Evolutionary conservation across 37 sponge, comb jelly and placozoan species (phyloP).

Genomic region (Chondrosia reniformis): DNA sequence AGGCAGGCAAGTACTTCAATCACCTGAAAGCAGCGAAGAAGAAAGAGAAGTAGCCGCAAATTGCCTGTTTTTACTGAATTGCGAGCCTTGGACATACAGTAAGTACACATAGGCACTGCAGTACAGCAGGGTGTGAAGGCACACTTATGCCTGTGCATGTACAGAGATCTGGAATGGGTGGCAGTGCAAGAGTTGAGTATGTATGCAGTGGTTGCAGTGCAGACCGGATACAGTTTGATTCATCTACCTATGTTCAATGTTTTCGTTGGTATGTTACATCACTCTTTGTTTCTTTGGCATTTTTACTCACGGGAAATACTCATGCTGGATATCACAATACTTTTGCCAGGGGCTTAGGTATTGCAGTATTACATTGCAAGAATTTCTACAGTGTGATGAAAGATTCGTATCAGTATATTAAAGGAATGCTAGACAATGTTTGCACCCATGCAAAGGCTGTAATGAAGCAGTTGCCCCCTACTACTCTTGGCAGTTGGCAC

Average conservation of each 20-base stretch:
- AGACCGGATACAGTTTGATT: neutral
- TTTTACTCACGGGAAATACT: slow-evolving; percentile 19
- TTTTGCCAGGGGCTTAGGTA: slow-evolving; percentile 19
- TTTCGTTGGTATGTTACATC: neutral
- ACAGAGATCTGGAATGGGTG: slow-evolving; percentile 26
- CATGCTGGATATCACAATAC: slow-evolving; percentile 18
- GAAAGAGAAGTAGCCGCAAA: neutral
- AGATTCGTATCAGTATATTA: slow-evolving; percentile 1
- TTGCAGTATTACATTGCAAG: neutral
- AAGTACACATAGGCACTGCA: slow-evolving; percentile 8
- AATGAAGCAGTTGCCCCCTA: slow-evolving; percentile 8
- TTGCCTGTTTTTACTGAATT: neutral
- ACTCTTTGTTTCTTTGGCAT: slow-evolving; percentile 23
- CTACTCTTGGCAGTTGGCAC: slow-evolving; percentile 36
- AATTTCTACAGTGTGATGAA: neutral
- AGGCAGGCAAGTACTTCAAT: neutral
- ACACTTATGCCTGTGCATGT: slow-evolving; percentile 1
- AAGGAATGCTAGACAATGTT: slow-evolving; percentile 25
- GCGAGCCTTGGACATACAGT: neutral
- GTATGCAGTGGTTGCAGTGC: slow-evolving; percentile 29
- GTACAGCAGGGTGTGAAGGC: slow-evolving; percentile 22
- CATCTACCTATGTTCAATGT: neutral
- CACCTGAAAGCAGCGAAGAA: neutral
- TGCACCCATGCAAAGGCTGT: slow-evolving; percentile 30
- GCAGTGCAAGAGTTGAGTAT: slow-evolving; percentile 5